Conservation (phyloP, 2,113 vertebrate genomes). For the Oxyura jamaicensis region DNA sequence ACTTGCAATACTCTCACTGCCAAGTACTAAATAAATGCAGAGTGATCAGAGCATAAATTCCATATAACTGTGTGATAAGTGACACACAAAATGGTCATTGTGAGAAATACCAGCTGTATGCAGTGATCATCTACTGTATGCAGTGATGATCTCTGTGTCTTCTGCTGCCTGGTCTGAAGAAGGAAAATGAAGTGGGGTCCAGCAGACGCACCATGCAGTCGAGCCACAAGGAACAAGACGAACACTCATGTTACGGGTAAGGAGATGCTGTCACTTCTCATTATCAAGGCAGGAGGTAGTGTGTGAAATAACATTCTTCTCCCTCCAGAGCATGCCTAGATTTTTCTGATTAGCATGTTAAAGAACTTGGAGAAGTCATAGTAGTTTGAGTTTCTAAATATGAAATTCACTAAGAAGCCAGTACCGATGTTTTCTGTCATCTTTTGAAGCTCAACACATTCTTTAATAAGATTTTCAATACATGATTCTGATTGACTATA, state of each 20-base stretch:
- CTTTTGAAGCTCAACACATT: not conserved
- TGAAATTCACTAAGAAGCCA: not conserved
- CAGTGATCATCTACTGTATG: rapidly evolving
- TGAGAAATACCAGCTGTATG: not conserved
- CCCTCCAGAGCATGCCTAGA: not conserved
- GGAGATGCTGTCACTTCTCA: not conserved
- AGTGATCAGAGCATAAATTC: not conserved
- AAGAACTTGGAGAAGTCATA: not conserved
- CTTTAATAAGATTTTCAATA: not conserved
- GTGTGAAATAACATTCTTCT: conserved; percentile 11
- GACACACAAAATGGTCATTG: not conserved
- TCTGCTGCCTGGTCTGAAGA: not conserved
- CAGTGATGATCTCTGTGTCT: not conserved
- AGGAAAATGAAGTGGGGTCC: not conserved
- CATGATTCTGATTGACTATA: not conserved
- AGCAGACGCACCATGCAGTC: not conserved
- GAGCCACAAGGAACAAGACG: not conserved
- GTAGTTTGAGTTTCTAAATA: not conserved
- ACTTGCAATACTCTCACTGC: too few species aligned
- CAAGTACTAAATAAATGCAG: rapidly evolving
- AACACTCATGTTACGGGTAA: not conserved
- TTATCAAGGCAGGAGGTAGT: not conserved
- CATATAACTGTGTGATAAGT: not conserved
- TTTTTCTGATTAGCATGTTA: not conserved
- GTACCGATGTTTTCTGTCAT: not conserved